Conservation (phyloP, 1,140 invertebrate genomes). For the Papilio helenus region DNA sequence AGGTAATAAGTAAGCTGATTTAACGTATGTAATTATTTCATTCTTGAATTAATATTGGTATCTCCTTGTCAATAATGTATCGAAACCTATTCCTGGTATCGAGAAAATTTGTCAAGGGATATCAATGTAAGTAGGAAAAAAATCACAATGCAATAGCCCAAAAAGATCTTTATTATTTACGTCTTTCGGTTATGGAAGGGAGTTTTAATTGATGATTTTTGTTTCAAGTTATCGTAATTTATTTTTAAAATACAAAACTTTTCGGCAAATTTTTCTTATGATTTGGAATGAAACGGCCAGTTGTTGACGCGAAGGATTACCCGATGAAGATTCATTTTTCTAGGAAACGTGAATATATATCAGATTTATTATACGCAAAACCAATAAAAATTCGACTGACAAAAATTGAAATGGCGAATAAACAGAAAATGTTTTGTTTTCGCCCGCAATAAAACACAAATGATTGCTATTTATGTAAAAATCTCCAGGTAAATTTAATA, state of each 20-base stretch:
- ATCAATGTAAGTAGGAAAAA: slow-evolving; percentile 72
- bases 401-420: slow-evolving; percentile 45
- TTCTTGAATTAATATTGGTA: slow-evolving; percentile 80
- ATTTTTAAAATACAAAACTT: slow-evolving; percentile 75
- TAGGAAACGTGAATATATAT: slow-evolving; percentile 72
- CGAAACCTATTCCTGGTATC: slow-evolving; percentile 23
- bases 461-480: slow-evolving; percentile 82
- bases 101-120: slow-evolving; percentile 45
- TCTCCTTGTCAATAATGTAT: slow-evolving; percentile 41
- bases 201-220: slow-evolving; percentile 58
- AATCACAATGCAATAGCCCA: slow-evolving; percentile 80
- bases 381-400: slow-evolving; percentile 64
- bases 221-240: slow-evolving; percentile 58
- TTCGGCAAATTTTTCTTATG: slow-evolving; percentile 70
- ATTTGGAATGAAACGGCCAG: slow-evolving; percentile 70
- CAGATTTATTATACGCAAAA: slow-evolving; percentile 56
- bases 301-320: slow-evolving; percentile 62
- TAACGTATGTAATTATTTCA: slow-evolving; percentile 81
- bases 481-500: slow-evolving; percentile 81
- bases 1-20: slow-evolving; percentile 78
- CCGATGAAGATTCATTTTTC: slow-evolving; percentile 69
- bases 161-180: slow-evolving; percentile 70
- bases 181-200: slow-evolving; percentile 61
- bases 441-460: slow-evolving; percentile 63
- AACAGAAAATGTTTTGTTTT: slow-evolving; percentile 41